Evolutionary conservation across 2,113 vertebrate genomes (phyloP).

Genomic region (Tetrao urogallus): DNA sequence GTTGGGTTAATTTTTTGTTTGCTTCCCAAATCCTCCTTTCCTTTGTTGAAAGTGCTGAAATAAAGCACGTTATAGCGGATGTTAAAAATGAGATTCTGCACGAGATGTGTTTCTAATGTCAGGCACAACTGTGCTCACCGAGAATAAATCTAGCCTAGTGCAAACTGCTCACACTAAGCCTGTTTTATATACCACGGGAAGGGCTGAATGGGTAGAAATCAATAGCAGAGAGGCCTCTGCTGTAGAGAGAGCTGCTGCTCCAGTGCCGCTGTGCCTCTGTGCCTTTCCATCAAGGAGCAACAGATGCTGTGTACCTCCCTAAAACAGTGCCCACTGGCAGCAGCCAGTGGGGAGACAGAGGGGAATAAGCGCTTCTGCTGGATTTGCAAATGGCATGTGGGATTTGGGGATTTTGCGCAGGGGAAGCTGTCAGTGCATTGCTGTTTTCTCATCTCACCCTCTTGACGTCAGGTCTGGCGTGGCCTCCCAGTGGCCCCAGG

Average conservation of each 20-base stretch:
- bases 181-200: neutral
- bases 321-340: rapidly evolving
- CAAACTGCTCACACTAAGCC: neutral
- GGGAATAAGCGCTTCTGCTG: neutral
- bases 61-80: neutral
- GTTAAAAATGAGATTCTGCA: constrained; percentile 6
- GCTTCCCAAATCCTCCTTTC: neutral
- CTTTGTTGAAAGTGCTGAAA: neutral
- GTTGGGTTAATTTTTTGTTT: constrained; percentile 15
- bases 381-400: neutral
- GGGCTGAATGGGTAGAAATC: constrained; percentile 7
- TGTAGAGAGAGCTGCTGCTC: neutral
- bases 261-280: neutral
- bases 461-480: rapidly evolving
- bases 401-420: neutral
- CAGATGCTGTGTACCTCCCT: neutral
- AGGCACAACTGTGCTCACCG: neutral
- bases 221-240: constrained; percentile 20
- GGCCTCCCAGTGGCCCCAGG: rapidly evolving
- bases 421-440: neutral
- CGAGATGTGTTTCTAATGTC: neutral
- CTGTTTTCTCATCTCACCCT: neutral
- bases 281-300: neutral
- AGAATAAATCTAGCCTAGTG: constrained; percentile 23
- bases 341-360: neutral